Conservation (phyloP, 2,113 vertebrate species). For the Rana temporaria region DNA sequence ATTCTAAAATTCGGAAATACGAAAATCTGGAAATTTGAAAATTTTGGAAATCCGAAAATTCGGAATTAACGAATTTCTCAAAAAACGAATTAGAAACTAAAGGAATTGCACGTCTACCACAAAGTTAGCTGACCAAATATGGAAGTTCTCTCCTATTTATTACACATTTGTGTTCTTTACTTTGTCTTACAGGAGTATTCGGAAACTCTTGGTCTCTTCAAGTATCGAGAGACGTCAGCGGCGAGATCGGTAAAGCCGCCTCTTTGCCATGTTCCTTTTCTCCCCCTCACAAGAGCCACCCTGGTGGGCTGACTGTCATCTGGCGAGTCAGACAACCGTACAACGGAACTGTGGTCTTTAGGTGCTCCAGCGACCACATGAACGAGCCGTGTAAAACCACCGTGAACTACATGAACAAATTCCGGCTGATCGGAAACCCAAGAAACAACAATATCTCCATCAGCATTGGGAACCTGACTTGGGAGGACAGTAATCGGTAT, state of each 20-base stretch:
- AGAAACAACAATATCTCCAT: slow-evolving; percentile 90
- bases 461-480: slow-evolving; percentile 79
- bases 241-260: slow-evolving; percentile 80
- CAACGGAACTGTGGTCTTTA: slow-evolving; percentile 77
- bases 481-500: slow-evolving; percentile 85
- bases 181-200: neutral
- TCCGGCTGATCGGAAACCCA: slow-evolving; percentile 88
- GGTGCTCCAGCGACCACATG: slow-evolving; percentile 76
- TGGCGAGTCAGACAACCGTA: slow-evolving; percentile 85
- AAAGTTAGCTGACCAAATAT: too few relatives aligned
- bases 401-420: slow-evolving; percentile 82
- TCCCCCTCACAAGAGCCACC: slow-evolving; percentile 85
- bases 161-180: neutral
- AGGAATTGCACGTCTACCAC: too few relatives aligned
- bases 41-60: too few relatives aligned
- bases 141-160: too few relatives aligned
- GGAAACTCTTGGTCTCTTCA: slow-evolving; percentile 86
- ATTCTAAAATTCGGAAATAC: too few relatives aligned
- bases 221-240: slow-evolving; percentile 80
- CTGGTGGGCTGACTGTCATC: slow-evolving; percentile 81
- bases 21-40: too few relatives aligned
- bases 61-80: too few relatives aligned
- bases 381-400: slow-evolving; percentile 78
- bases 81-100: too few relatives aligned
- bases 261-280: slow-evolving; percentile 90